Base-by-base conservation (phyloP, 1,140 invertebrate species). In the Zaprionus ornatus region DNA sequence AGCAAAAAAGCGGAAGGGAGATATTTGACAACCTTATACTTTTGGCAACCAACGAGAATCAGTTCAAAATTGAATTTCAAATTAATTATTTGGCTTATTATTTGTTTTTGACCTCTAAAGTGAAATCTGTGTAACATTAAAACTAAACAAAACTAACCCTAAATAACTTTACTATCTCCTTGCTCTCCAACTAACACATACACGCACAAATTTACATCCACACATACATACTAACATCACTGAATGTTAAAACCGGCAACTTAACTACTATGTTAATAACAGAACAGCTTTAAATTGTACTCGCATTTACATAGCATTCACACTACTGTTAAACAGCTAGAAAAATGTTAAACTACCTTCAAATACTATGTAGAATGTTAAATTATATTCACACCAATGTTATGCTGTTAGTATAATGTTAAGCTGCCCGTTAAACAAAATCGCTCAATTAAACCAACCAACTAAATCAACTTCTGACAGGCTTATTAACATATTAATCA, bases 31-130 rank as follows among this genome's bases (percentile, higher is more conserved):
- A n/a, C n/a, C n/a, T n/a, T n/a, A n/a, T n/a, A n/a, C 40, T 91
- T 91, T 84, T 21, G 80, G 76, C 79, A 73, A 81, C 88, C 84
- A 91, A 92, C 92, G 93, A 93, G 94, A 93, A 93, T 93, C 87
- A 92, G 93, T 94, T 77, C 87, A 85, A 91, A 90, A 91, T 90
- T 90, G 79, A 82, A 74, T 69, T 60, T 68, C 54, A 65, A 72
- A 57, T 68, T 12, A 15, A 42, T 66, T 48, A 12, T 61, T 56
- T 78, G 52, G 50, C 7, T 21, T 63, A 27, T 29, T 50, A 56
- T 50, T 52, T 63, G 9, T 32, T 32, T 32, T 32, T 32, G 29
- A 37, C 21, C 32, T 63, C 4, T 54, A 37, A 10, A 76, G 72
- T 70, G 66, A 65, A 45, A 71, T 66, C 37, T 52, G 66, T 74